Conservation (phyloP, 2,113 vertebrate genomes). For the Thalassoma bifasciatum region DNA sequence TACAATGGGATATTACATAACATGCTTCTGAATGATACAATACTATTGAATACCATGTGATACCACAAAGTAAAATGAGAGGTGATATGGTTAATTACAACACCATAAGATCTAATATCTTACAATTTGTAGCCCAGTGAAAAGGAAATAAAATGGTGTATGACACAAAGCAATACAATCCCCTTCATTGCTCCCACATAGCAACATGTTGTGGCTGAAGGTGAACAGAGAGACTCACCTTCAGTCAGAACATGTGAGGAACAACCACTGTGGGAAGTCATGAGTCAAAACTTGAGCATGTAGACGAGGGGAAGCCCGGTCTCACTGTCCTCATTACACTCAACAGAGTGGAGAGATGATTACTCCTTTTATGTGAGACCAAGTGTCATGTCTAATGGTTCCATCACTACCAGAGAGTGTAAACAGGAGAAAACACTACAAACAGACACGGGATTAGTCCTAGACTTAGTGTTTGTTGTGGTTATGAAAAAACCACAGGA, state of each 20-base stretch:
- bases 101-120: no score
- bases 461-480: constrained; percentile 67
- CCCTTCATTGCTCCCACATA: no score
- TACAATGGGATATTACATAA: no score
- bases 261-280: constrained; percentile 34
- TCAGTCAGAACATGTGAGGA: constrained; percentile 24
- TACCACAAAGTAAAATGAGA: no score
- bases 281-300: constrained; percentile 46
- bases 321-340: constrained; percentile 52
- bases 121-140: no score
- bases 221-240: constrained; percentile 23
- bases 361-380: constrained; percentile 69
- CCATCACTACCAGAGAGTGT: constrained; percentile 65
- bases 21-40: no score
- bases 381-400: constrained; percentile 64
- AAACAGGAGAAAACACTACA: constrained; percentile 71
- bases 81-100: no score
- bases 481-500: constrained; percentile 54
- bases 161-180: no score
- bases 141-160: no score
- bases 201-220: no score
- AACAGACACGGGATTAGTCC: constrained; percentile 60
- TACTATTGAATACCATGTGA: no score
- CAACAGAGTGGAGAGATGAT: constrained; percentile 58
- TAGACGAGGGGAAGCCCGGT: constrained; percentile 59